phyloP scores from a whole-genome alignment of 2,797 vertebrate species.

The Syngnathus rostellatus region DNA sequence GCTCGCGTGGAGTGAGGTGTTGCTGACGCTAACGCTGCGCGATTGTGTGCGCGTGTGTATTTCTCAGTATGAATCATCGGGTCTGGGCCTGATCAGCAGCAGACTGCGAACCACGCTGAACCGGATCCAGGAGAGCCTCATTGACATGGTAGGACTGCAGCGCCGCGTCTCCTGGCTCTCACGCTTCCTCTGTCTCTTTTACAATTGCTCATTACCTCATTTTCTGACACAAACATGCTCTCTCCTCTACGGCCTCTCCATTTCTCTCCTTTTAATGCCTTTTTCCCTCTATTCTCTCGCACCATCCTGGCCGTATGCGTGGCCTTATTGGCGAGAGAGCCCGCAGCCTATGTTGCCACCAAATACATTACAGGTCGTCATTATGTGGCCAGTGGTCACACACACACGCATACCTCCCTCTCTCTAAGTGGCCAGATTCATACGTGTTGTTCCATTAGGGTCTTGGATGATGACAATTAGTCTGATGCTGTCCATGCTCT shows the following conservation, averaged over 20 bases:
- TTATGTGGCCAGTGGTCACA: slow-evolving; percentile 44
- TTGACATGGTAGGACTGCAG: slow-evolving; percentile 81
- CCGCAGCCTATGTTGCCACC: slow-evolving; percentile 19
- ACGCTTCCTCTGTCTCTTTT: slow-evolving; percentile 1
- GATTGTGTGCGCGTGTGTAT: slow-evolving; percentile 35
- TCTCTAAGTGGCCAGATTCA: slow-evolving; percentile 30
- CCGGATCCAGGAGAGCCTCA: slow-evolving; percentile 96
- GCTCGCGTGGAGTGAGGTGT: slow-evolving; percentile 11
- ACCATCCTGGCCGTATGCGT: slow-evolving; percentile 2
- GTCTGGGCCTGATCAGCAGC: slow-evolving; percentile 93
- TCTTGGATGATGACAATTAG: slow-evolving; percentile 47
- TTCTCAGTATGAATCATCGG: slow-evolving; percentile 89
- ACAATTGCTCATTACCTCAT: slow-evolving; percentile 17
- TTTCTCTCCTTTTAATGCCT: slow-evolving; percentile 14
- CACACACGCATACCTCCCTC: slow-evolving; percentile 13
- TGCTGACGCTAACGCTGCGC: slow-evolving; percentile 24
- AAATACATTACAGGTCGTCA: slow-evolving; percentile 58
- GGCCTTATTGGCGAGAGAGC: slow-evolving; percentile 24
- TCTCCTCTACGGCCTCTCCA: slow-evolving; percentile 3
- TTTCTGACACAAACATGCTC: slow-evolving; percentile 33
- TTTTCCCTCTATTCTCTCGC: slow-evolving; percentile 12
- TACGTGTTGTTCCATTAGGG: slow-evolving; percentile 54
- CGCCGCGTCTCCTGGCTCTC: neutral
- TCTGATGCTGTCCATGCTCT: slow-evolving; percentile 11
- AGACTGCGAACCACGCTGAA: slow-evolving; percentile 91